Evolutionary conservation across 1,140 invertebrate species (phyloP).

Genomic region (Cyclina sinensis): DNA sequence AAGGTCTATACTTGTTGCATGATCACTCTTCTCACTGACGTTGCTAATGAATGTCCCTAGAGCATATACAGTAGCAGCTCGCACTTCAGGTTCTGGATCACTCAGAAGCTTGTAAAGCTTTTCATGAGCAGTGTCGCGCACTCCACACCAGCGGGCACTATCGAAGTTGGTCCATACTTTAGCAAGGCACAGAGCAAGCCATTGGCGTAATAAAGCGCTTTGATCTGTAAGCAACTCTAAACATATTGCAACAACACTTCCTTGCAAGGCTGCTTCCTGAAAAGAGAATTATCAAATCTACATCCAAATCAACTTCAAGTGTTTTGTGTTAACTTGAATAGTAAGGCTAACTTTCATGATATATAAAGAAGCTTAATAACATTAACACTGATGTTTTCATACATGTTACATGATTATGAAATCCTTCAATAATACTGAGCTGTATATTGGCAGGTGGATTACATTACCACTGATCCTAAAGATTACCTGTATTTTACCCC

Average conservation of each 20-base stretch:
- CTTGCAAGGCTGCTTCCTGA: conserved; percentile 93
- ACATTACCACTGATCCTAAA: no score
- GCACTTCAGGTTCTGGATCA: conserved; percentile 94
- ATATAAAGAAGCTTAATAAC: no score
- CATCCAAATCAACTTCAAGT: no score
- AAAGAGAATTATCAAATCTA: no score
- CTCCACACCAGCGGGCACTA: conserved; percentile 97
- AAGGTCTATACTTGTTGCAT: conserved; percentile 97
- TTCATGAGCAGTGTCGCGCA: conserved; percentile 97
- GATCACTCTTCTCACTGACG: conserved; percentile 93
- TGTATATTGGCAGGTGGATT: no score
- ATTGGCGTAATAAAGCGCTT: conserved; percentile 92
- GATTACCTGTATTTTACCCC: no score
- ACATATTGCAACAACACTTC: conserved; percentile 95
- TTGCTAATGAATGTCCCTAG: conserved; percentile 96
- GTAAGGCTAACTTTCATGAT: no score
- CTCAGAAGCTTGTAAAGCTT: conserved; percentile 94
- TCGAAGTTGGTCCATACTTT: conserved; percentile 97
- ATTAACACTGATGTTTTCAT: no score
- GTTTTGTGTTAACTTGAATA: no score
- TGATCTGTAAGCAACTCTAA: conserved; percentile 89
- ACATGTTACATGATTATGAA: no score
- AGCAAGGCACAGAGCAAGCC: conserved; percentile 97
- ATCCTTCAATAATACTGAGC: no score
- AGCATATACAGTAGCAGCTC: conserved; percentile 96